Percentiles rank a stretch among this genome's conserved stretches.
These are phyloP conservation scores for Exaiptasia diaphana DNA, from an alignment of 64 coral and sea anemone species.

Conservation along the genomic window DNA sequence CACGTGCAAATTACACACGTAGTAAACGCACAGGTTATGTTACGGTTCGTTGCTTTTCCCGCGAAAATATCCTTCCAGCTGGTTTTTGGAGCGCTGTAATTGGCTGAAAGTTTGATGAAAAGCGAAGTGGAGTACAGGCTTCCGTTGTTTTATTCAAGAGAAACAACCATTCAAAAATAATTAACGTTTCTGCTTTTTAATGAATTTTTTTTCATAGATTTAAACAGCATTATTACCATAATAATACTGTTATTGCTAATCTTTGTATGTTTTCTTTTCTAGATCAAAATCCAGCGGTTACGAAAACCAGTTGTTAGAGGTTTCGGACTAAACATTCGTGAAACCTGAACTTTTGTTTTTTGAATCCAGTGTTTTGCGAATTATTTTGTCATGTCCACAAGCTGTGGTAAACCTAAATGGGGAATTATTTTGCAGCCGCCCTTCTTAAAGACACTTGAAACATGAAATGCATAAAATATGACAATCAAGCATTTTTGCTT, in stretches of 20 bases:
- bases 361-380: too few relatives aligned
- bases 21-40: slow-evolving; percentile 15
- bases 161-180: neutral
- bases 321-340: too few relatives aligned
- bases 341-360: too few relatives aligned
- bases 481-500: too few relatives aligned
- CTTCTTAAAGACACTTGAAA: too few relatives aligned
- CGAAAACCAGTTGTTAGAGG: too few relatives aligned
- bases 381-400: slow-evolving; percentile 3
- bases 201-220: neutral
- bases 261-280: too few relatives aligned
- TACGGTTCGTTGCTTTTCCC: slow-evolving; percentile 82
- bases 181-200: neutral
- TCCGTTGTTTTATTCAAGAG: neutral
- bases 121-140: neutral
- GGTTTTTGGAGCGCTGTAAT: slow-evolving; percentile 49
- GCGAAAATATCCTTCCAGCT: slow-evolving; percentile 88
- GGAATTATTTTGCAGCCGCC: too few relatives aligned
- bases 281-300: too few relatives aligned
- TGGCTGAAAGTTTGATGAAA: slow-evolving; percentile 46
- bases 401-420: slow-evolving; percentile 9
- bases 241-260: too few relatives aligned
- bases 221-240: neutral
- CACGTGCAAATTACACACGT: neutral
- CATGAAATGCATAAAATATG: too few relatives aligned